phyloP scores from a whole-genome alignment of 2,113 vertebrate species.

The Spermophilus dauricus region DNA sequence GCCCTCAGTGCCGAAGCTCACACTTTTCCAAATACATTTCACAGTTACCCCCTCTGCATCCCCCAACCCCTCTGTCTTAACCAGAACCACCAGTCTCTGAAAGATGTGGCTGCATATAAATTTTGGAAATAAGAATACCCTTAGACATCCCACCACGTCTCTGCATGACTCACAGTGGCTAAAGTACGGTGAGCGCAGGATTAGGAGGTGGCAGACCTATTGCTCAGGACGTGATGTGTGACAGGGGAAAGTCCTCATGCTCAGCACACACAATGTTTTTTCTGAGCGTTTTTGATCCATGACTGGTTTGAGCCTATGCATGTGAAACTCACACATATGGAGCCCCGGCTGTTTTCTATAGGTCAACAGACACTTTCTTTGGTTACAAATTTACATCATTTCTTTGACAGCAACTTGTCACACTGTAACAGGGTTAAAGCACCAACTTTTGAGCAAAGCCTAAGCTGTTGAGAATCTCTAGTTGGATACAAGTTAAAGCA shows the following conservation, averaged over 20 bases:
- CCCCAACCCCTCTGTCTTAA: neutral
- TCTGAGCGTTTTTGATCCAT: neutral
- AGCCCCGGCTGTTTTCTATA: neutral
- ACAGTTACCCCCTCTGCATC: neutral
- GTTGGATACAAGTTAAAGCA: neutral
- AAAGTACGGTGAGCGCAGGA: too few relatives aligned
- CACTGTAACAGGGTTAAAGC: neutral
- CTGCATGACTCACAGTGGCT: neutral
- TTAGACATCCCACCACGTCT: neutral
- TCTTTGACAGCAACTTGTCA: neutral
- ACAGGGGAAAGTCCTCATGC: neutral
- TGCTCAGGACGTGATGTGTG: fast-evolving
- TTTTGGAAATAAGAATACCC: neutral
- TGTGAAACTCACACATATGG: too few relatives aligned
- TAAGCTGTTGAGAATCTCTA: neutral
- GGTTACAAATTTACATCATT: neutral
- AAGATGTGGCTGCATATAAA: neutral
- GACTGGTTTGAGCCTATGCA: neutral
- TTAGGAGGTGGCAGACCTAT: neutral
- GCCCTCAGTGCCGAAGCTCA: neutral
- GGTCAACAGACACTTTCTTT: neutral
- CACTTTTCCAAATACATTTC: neutral
- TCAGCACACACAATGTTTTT: neutral
- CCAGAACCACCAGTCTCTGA: neutral
- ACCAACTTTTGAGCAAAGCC: neutral